These are phyloP conservation scores for Patiria pectinifera DNA, from an alignment of 53 echinoderm and acorn worm species.

Conservation along the genomic window DNA sequence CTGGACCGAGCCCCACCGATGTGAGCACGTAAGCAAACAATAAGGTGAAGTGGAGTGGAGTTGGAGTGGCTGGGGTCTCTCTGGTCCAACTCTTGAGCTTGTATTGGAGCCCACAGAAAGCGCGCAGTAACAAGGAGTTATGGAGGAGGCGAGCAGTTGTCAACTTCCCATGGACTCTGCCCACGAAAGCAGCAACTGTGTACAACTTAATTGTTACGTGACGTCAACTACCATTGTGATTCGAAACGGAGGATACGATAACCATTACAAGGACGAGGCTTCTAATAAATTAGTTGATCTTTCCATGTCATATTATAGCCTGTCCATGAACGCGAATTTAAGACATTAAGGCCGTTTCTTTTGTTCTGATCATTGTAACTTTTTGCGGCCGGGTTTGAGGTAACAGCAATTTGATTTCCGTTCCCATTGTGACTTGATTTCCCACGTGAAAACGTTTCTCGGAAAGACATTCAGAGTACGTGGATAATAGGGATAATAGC, in stretches of 20 bases:
- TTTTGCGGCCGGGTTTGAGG: not conserved
- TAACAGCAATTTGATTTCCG: no score
- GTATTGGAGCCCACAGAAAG: not conserved
- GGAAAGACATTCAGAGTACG: no score
- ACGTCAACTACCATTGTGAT: not conserved
- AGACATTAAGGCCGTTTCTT: not conserved
- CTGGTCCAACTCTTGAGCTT: not conserved
- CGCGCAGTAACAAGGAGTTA: not conserved
- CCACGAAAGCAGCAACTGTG: not conserved
- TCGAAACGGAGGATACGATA: not conserved
- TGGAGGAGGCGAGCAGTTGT: slow-evolving; percentile 19
- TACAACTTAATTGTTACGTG: not conserved
- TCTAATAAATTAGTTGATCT: no score
- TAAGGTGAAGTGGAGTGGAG: not conserved
- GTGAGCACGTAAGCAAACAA: slow-evolving; percentile 29
- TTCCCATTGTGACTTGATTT: no score
- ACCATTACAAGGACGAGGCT: no score
- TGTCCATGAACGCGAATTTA: not conserved
- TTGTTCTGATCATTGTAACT: not conserved
- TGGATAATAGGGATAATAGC: no score
- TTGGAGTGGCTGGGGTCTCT: slow-evolving; percentile 11
- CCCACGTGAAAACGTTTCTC: no score
- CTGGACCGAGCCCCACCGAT: not conserved
- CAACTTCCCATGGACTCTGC: slow-evolving; percentile 2
- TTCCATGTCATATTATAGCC: not conserved